Base-by-base conservation (phyloP, 2,797 vertebrate genomes). In the Garrulus glandarius region DNA sequence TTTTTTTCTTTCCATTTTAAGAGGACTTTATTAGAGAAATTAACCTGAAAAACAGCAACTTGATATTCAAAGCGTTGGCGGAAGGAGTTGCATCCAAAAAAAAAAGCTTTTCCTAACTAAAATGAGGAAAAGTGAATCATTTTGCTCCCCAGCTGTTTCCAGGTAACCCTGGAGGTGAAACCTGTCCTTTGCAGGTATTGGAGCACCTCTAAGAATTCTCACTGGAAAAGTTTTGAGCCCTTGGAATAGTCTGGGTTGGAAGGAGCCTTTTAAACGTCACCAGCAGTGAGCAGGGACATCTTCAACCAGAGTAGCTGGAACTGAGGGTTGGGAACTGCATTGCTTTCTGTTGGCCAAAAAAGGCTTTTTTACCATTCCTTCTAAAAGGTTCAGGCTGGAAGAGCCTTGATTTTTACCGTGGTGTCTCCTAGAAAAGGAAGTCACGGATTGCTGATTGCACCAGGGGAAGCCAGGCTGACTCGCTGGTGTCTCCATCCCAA, bases 301-400 rank as follows among this genome's bases (percentile, higher is more conserved):
- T 34, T 26, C 39, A 46, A 5, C 14, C 29, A 13, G 32, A 44
- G n/a, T 0, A 24, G 37, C 27, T 68, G 71, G 37, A 56, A 69
- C 0, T 32, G 23, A 9, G 10, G 5, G 10, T 1, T 50, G 59
- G 22, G 9, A 17, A 8, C 11, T 41, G 3, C 7, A 6, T 6
- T 17, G 26, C 8, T 83, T 82, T 76, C 70, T 36, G 5, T 19
- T 34, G 30, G 36, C 37, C n/a, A 34, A 52, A 74, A 86, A 12
- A 16, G 2, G 1, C 5, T 9, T 36, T 44, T 37, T 39, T 18
- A 8, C 15, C 21, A 2, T 57, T 74, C 15, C 11, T 15, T 43
- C 30, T 37, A 15, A 12, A 80, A 75, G 4, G 6, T 4, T 49
- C 11, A 43, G 22, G 24, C 52, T 63, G 49, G 32, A 56, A 16